These are phyloP conservation scores for Vidua chalybeata DNA, from an alignment of 2,113 vertebrate genomes.

Conservation along the genomic window DNA sequence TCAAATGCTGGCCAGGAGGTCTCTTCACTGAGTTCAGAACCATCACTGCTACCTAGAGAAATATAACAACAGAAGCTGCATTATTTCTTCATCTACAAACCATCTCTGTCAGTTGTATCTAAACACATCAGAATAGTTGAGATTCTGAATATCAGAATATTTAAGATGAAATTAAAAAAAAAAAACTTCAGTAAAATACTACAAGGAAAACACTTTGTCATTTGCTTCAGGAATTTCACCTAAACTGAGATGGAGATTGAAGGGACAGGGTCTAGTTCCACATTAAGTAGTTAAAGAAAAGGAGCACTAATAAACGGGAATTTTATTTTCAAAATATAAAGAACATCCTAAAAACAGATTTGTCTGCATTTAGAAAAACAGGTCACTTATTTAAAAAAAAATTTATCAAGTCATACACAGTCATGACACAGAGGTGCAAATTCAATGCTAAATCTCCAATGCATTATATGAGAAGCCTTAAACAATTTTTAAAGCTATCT, in stretches of 20 bases:
- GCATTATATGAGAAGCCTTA: not conserved
- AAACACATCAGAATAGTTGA: not conserved
- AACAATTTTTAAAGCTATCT: not conserved
- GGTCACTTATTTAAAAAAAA: not conserved
- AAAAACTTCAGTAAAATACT: not conserved
- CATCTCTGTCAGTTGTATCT: not conserved
- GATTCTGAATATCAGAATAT: not conserved
- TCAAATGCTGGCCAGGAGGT: slow-evolving; percentile 98
- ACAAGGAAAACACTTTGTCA: not conserved
- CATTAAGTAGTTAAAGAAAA: not conserved
- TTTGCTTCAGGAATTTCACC: not conserved
- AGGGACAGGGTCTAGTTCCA: not conserved
- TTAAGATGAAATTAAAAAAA: not conserved
- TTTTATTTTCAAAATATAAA: not conserved
- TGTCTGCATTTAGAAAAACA: not conserved
- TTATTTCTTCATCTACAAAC: not conserved
- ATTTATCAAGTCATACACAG: not conserved
- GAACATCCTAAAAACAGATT: not conserved
- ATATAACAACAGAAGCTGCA: not conserved
- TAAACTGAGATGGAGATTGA: not conserved
- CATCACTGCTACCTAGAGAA: slow-evolving; percentile 93
- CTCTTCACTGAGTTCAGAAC: slow-evolving; percentile 97
- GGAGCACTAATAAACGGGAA: not conserved
- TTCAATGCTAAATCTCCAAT: not conserved
- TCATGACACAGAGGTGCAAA: not conserved